Base-by-base conservation (phyloP, 2,888 invertebrate genomes). In the Macrosoma leucophasiata region DNA sequence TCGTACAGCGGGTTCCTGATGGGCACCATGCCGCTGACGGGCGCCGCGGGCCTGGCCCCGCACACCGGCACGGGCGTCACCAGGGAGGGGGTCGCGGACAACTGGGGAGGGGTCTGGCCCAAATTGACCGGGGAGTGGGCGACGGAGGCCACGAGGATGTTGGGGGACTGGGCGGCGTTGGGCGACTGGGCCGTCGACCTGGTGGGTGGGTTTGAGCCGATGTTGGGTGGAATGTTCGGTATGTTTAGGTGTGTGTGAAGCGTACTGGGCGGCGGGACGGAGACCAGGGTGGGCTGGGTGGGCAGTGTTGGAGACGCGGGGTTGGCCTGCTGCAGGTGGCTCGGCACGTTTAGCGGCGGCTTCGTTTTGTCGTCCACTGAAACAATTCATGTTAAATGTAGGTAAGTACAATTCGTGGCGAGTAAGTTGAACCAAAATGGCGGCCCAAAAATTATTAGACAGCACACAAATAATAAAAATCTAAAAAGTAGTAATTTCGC, bases 1-100 rank as follows among this genome's bases (percentile, higher is more conserved):
- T 81, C 77, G 36, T 82, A 81, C 25, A 84, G 42, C 8, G 70
- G 62, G 31, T 84, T 84, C 35, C 82, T 55, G 35, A 81, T 78
- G 0, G 82, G 78, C 36, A 81, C 81, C 74, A 71, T 76, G 2
- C 82, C 79, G 39, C 71, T 71, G 6, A 58, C 48, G 2, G 52
- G 50, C 8, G 30, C 25, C 1, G 31, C 10, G 7, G 27, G 9
- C 4, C 43, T 34, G 5, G 20, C 19, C 28, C 25, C 34, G 17
- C 22, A 24, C 1, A 71, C 50, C 0, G 75, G 67, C 5, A 66
- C 61, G 0, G 74, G 70, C 2, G 69, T 50, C 0, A 69, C 62
- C 44, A 70, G 46, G 13, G 63, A 58, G 19, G 66, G 68, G 14
- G 9, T 31, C 29, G 55, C 41, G 13, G 52, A 42, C 19, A 14